Conservation (phyloP, 2,113 vertebrate species). For the Axis porcinus region DNA sequence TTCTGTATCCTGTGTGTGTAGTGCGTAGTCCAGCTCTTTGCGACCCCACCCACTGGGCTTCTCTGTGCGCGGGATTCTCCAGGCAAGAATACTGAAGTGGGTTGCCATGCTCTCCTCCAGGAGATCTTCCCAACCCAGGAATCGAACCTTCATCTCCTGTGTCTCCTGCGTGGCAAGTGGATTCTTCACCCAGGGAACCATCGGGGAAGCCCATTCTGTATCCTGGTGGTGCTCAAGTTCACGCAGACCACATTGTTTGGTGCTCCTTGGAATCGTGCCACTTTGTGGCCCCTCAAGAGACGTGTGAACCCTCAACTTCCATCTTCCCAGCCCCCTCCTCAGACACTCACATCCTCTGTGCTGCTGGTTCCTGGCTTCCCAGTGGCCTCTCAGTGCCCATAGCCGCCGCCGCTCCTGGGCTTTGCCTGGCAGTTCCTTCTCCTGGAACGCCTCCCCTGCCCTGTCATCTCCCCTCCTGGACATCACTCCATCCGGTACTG, state of each 20-base stretch:
- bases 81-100: neutral
- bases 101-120: neutral
- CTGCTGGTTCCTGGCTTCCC: neutral
- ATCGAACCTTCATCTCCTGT: neutral
- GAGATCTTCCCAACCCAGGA: neutral
- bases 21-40: neutral
- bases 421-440: neutral
- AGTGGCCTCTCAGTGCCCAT: neutral
- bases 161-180: neutral
- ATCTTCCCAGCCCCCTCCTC: neutral
- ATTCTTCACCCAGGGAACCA: neutral
- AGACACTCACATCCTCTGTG: no score
- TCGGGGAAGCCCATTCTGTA: neutral
- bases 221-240: neutral
- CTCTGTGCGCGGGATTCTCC: neutral
- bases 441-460: neutral
- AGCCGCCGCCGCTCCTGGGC: neutral
- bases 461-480: rapidly evolving
- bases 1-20: neutral
- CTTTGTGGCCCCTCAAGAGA: no score
- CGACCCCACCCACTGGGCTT: neutral
- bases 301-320: neutral
- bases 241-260: neutral
- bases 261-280: neutral
- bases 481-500: neutral